phyloP scores from a whole-genome alignment of 2,797 vertebrate genomes.

The Clarias pachynema region DNA sequence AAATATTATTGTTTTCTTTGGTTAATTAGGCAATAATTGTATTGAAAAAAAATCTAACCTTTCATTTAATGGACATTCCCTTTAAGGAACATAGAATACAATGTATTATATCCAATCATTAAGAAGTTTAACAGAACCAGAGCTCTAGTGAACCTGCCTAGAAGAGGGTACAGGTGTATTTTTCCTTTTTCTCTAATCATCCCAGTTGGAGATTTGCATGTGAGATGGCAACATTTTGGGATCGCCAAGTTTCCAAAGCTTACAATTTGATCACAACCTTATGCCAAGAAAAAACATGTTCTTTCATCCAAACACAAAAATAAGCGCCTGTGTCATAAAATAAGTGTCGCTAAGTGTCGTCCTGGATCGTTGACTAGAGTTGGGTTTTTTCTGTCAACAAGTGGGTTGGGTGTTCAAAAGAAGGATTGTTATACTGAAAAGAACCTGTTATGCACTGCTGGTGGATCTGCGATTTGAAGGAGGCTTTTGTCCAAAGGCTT shows the following conservation, averaged over 20 bases:
- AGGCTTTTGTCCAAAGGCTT: background rate
- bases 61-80: background rate
- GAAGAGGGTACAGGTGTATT: too few species aligned
- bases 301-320: background rate
- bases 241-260: background rate
- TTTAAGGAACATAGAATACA: too few species aligned
- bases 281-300: conserved; percentile 1
- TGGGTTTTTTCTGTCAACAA: background rate
- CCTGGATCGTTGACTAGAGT: background rate
- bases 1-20: too few species aligned
- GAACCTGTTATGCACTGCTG: background rate
- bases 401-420: conserved; percentile 2
- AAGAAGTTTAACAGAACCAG: background rate
- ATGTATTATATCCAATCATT: background rate
- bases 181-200: background rate
- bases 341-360: too few species aligned
- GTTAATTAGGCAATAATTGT: background rate
- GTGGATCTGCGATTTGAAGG: background rate
- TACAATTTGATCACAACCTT: background rate
- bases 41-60: background rate
- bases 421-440: background rate
- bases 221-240: background rate
- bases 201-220: background rate
- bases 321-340: background rate
- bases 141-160: background rate